A percentile compares a stretch with the other conserved stretches of the same genome.
phyloP scores from a whole-genome alignment of 2,888 invertebrate genomes.

The Xestia rhomboidea region DNA sequence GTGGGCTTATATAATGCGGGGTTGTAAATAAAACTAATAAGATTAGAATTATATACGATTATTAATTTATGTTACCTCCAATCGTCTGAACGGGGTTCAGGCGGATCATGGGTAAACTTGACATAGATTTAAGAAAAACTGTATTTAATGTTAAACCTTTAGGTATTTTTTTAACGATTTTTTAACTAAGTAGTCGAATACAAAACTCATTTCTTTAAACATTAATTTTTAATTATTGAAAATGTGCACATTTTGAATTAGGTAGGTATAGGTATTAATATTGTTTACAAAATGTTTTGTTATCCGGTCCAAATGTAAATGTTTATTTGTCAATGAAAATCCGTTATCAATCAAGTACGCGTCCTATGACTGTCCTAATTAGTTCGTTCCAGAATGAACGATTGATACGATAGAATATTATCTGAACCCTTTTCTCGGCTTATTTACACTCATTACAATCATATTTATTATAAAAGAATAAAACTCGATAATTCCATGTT shows the following conservation, averaged over 20 bases:
- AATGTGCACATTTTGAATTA: neutral
- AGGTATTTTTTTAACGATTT: neutral
- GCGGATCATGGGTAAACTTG: too few relatives aligned
- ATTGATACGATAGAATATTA: constrained; percentile 20
- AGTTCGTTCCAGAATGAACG: constrained; percentile 37
- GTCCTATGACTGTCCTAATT: constrained; percentile 25
- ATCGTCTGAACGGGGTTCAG: too few relatives aligned
- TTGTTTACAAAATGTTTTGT: neutral
- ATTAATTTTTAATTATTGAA: neutral
- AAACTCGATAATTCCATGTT: constrained; percentile 20
- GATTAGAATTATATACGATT: too few relatives aligned
- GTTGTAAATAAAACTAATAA: neutral
- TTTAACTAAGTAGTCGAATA: neutral
- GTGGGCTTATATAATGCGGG: neutral
- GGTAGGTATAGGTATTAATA: neutral
- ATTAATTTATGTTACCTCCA: too few relatives aligned
- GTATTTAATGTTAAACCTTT: too few relatives aligned
- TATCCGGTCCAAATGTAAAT: neutral
- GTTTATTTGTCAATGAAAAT: constrained; percentile 16
- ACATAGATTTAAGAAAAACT: too few relatives aligned
- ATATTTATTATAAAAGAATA: neutral
- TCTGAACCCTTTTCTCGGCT: constrained; percentile 20
- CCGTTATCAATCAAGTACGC: constrained; percentile 28
- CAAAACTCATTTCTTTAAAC: neutral
- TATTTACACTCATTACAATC: neutral